Evolutionary conservation across 2,888 invertebrate species (phyloP).

Genomic region (Hirudinaria manillensis): DNA sequence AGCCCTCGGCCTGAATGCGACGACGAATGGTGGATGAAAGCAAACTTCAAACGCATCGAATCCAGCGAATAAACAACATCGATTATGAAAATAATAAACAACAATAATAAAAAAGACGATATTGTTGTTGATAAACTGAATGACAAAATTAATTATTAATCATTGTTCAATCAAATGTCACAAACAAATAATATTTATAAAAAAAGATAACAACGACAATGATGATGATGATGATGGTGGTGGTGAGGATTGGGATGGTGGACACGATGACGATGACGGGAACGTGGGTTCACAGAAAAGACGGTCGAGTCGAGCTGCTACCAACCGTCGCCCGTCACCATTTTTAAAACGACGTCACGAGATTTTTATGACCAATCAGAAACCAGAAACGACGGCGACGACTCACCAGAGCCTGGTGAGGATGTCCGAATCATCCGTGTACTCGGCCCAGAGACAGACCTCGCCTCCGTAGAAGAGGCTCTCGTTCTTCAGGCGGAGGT

Average conservation of each 20-base stretch:
- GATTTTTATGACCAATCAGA: too few species aligned
- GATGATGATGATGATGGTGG: conserved; percentile 8
- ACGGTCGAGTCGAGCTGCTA: too few species aligned
- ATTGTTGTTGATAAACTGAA: too few species aligned
- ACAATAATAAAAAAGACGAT: background rate
- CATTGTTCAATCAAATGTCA: too few species aligned
- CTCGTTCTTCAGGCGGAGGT: conserved; percentile 33
- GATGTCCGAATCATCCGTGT: conserved; percentile 62
- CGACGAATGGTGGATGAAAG: background rate
- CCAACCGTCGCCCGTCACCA: too few species aligned
- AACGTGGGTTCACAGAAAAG: too few species aligned
- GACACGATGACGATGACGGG: background rate
- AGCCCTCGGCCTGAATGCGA: conserved; percentile 64
- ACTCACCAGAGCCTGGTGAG: conserved; percentile 51
- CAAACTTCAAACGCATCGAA: background rate
- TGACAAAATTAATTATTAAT: too few species aligned
- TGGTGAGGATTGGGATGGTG: background rate
- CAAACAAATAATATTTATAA: too few species aligned
- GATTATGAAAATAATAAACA: background rate
- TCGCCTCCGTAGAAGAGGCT: conserved; percentile 72
- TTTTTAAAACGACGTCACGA: too few species aligned
- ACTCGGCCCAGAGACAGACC: conserved; percentile 87
- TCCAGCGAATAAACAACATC: background rate
- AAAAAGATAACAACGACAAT: too few species aligned
- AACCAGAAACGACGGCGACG: conserved; percentile 28